These are phyloP conservation scores for Caranx ignobilis DNA, from an alignment of 2,113 vertebrate species.

Conservation along the genomic window DNA sequence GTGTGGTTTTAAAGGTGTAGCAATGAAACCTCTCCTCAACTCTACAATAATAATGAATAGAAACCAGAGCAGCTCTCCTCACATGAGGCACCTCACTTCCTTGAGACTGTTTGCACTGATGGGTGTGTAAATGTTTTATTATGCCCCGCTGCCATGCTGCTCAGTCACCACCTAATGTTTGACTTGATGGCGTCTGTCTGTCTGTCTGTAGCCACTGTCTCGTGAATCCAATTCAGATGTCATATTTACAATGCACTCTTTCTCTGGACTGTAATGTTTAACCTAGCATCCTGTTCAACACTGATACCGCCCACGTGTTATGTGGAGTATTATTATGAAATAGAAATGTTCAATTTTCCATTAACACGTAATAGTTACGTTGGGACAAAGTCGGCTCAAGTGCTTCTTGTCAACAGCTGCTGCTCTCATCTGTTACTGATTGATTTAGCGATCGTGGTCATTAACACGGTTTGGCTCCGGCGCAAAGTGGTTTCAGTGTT, in stretches of 20 bases:
- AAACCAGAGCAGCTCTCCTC: slow-evolving; percentile 16
- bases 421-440: slow-evolving; percentile 33
- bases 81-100: slow-evolving; percentile 19
- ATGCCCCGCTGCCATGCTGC: slow-evolving; percentile 5
- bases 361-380: background rate
- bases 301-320: background rate
- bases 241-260: background rate
- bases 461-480: slow-evolving; percentile 22
- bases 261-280: background rate
- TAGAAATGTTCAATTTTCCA: background rate
- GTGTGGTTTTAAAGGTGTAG: slow-evolving; percentile 1
- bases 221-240: slow-evolving; percentile 16
- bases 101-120: slow-evolving; percentile 29
- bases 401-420: slow-evolving; percentile 19
- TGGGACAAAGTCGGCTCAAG: slow-evolving; percentile 11
- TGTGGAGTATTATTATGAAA: background rate
- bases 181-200: slow-evolving; percentile 37
- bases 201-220: slow-evolving; percentile 12
- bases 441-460: slow-evolving; percentile 11
- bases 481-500: background rate
- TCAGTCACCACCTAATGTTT: slow-evolving; percentile 18
- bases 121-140: slow-evolving; percentile 58
- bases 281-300: background rate
- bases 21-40: background rate
- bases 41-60: background rate